Conservation (phyloP, 2,888 invertebrate species). For the Beris morrisii region DNA sequence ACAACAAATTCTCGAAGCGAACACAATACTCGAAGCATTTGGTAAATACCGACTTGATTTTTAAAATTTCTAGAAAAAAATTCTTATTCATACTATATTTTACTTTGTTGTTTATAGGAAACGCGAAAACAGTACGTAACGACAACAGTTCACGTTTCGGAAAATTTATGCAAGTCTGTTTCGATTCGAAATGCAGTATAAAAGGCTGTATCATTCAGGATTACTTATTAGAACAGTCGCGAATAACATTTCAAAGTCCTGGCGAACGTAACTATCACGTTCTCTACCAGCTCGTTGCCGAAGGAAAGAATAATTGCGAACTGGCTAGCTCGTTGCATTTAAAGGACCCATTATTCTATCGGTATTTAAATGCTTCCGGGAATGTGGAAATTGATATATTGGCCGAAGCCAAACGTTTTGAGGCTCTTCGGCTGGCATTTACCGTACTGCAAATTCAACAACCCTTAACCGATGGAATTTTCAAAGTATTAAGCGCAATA, state of each 20-base stretch:
- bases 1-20: constrained; percentile 91
- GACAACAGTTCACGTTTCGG: constrained; percentile 93
- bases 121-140: constrained; percentile 90
- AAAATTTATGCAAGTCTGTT: constrained; percentile 94
- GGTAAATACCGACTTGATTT: constrained; percentile 61
- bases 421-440: constrained; percentile 83
- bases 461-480: constrained; percentile 85
- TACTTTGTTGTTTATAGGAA: constrained; percentile 62
- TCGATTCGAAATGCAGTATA: constrained; percentile 86
- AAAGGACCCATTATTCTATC: constrained; percentile 74
- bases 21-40: constrained; percentile 90
- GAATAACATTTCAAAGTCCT: constrained; percentile 86
- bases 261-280: constrained; percentile 90
- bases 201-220: constrained; percentile 90
- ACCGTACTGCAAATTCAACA: constrained; percentile 85
- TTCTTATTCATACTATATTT: not conserved
- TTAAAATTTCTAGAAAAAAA: not conserved
- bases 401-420: constrained; percentile 71
- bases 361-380: constrained; percentile 81
- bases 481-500: constrained; percentile 84
- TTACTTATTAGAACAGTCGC: constrained; percentile 85
- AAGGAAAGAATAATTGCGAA: constrained; percentile 77
- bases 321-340: constrained; percentile 73
- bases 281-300: constrained; percentile 87
- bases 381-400: constrained; percentile 68